Evolutionary conservation across 2,113 vertebrate genomes (phyloP).

Genomic region (Crypturellus undulatus): DNA sequence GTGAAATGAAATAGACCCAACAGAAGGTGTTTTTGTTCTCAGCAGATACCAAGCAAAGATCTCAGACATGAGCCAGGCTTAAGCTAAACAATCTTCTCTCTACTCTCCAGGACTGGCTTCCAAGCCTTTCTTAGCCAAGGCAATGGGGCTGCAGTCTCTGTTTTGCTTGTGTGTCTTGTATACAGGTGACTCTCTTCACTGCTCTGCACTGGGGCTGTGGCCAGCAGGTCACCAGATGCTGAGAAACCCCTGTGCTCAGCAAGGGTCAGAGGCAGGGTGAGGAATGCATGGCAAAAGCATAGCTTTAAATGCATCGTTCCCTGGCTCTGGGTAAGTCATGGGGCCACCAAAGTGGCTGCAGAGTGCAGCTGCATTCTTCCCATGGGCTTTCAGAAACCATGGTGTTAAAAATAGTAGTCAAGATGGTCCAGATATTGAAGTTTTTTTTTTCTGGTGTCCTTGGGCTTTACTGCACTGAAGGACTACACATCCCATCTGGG

Average conservation of each 20-base stretch:
- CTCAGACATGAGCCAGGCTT: neutral
- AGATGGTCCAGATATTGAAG: neutral
- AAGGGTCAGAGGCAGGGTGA: neutral
- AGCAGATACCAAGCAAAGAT: neutral
- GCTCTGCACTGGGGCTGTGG: neutral
- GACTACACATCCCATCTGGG: rapidly evolving
- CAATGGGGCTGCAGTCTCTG: neutral
- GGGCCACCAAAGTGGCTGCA: neutral
- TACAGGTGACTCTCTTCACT: neutral
- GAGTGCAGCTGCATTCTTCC: slow-evolving; percentile 2
- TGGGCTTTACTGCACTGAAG: neutral
- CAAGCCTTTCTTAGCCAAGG: neutral
- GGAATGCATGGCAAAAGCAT: neutral
- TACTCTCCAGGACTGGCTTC: neutral
- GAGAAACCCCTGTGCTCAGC: neutral
- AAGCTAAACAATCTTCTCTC: neutral
- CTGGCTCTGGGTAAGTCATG: neutral
- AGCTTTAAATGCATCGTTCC: neutral
- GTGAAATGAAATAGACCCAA: neutral
- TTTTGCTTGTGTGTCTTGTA: neutral
- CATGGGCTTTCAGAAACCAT: neutral
- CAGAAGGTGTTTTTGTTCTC: neutral
- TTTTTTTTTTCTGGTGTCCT: neutral
- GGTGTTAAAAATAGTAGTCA: neutral
- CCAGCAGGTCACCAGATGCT: neutral